Evolutionary conservation across 2,797 vertebrate species (phyloP), one percentile per base, ranked within the genome.

Genomic region (Podargus strigoides): DNA sequence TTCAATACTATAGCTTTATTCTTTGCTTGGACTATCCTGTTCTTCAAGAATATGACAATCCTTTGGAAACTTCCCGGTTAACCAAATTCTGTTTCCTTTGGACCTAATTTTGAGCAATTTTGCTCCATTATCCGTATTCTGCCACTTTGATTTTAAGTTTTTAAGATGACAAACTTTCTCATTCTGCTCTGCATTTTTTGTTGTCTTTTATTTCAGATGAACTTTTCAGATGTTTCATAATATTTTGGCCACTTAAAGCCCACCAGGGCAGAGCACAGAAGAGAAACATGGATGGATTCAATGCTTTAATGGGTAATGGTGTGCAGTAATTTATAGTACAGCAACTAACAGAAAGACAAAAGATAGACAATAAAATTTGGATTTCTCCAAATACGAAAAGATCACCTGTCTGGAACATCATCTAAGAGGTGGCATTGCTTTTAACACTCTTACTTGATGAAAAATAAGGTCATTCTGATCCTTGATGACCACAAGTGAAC

Each of bases 281-380:
- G 37, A 24, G 8, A 69, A 60, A 56, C 9, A 3, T 6, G 23
- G 21, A 15, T 44, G 3, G 52, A 49, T 73, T 64, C 11, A 34
- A 0, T 36, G 14, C 4, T 47, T 62, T 63, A 46, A 27, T 22
- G 7, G 16, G 28, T 50, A 79, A 63, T 0, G 0, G 3, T 36
- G 12, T 52, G 27, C 12, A 49, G 12, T 9, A 70, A 39, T 73
- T 52, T 37, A 32, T 66, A 21, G 8, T 5, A 34, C 10, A 59
- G 26, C 22, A 87, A 24, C n/a, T 20, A 60, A 41, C 1, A 50
- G 28, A 34, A 28, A 63, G 58, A n/a, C 3, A 36, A 9, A 27
- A 59, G 3, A 30, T 7, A 67, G 17, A 13, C 6, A 16, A 13
- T 42, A 42, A 85, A 32, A 58, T 17, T 23, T 34, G 16, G 7